These are phyloP conservation scores for Mantis religiosa DNA, from an alignment of 2,888 invertebrate species.

Conservation along the genomic window DNA sequence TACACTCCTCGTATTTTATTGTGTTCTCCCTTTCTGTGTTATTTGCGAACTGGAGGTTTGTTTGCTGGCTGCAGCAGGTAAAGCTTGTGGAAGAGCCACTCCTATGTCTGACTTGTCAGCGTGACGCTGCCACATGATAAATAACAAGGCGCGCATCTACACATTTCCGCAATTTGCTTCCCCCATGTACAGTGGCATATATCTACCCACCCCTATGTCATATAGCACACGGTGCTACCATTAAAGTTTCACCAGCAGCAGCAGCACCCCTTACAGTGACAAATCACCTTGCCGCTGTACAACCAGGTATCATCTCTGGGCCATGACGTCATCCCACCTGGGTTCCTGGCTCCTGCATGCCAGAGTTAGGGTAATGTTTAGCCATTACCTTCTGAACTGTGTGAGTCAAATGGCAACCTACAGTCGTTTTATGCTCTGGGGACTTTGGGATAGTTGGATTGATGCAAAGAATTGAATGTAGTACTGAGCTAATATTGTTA, in stretches of 20 bases:
- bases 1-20: too few relatives aligned
- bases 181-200: neutral
- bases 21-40: too few relatives aligned
- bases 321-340: slow-evolving; percentile 11
- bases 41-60: too few relatives aligned
- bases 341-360: neutral
- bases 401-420: neutral
- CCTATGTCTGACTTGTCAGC: slow-evolving; percentile 8
- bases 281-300: slow-evolving; percentile 9
- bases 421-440: neutral
- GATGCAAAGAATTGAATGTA: too few relatives aligned
- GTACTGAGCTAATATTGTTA: too few relatives aligned
- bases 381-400: neutral
- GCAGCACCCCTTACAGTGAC: slow-evolving; percentile 12
- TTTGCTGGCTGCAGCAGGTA: neutral
- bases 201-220: neutral
- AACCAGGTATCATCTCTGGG: slow-evolving; percentile 10
- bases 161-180: slow-evolving; percentile 11
- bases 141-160: slow-evolving; percentile 11
- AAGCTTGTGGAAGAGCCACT: neutral
- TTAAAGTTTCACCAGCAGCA: slow-evolving; percentile 12
- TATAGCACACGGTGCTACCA: slow-evolving; percentile 14
- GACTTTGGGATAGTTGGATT: neutral
- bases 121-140: slow-evolving; percentile 2
- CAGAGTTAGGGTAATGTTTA: neutral